phyloP scores from a whole-genome alignment of 2,113 vertebrate species.

The Engraulis encrasicolus region DNA sequence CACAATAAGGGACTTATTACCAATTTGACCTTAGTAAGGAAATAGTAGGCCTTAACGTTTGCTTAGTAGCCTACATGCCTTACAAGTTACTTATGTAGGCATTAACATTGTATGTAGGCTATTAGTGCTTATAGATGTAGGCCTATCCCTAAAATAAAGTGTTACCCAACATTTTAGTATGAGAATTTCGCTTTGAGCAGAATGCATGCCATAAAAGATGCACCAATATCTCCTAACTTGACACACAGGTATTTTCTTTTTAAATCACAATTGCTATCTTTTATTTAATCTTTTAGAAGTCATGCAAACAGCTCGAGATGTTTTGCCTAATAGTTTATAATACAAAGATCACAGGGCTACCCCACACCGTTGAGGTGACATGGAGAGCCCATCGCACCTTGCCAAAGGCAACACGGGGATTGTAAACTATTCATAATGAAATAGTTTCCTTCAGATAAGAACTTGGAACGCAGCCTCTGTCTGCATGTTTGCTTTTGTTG shows the following conservation, averaged over 20 bases:
- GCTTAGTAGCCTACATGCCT: too few relatives aligned
- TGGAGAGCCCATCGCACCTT: not conserved
- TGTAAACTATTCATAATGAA: conserved; percentile 56
- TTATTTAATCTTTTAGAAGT: not conserved
- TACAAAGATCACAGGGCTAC: not conserved
- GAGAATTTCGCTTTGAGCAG: not conserved
- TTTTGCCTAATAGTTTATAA: conserved; percentile 15
- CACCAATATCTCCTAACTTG: not conserved
- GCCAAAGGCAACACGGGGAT: conserved; percentile 58
- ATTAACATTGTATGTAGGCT: too few relatives aligned
- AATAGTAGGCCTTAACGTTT: too few relatives aligned
- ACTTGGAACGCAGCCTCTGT: conserved; percentile 39
- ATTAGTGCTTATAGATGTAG: too few relatives aligned
- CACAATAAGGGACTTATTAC: too few relatives aligned
- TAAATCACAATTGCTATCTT: not conserved
- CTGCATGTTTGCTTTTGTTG: conserved; percentile 61
- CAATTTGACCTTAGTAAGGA: too few relatives aligned
- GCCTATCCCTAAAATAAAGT: too few relatives aligned
- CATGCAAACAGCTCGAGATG: not conserved
- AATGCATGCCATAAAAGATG: not conserved
- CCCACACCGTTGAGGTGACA: conserved; percentile 36
- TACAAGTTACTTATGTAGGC: too few relatives aligned
- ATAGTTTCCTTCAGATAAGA: conserved; percentile 55
- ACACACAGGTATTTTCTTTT: not conserved
- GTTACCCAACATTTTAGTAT: too few relatives aligned